These are phyloP conservation scores for Synchiropus splendidus DNA, from an alignment of 2,113 vertebrate species.

Conservation along the genomic window DNA sequence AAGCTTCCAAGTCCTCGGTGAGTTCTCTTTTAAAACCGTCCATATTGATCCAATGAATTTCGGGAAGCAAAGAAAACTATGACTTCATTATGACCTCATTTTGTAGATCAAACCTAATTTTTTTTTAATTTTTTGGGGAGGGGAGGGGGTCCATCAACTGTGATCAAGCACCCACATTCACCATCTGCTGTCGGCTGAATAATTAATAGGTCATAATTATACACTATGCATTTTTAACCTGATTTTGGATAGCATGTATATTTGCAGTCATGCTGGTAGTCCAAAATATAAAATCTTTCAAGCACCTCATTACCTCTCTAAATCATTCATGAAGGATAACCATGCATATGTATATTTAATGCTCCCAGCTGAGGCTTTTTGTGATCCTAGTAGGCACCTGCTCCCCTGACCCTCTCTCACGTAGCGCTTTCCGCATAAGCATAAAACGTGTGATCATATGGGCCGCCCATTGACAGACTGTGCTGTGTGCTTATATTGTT, in stretches of 20 bases:
- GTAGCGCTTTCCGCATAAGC: constrained; percentile 22
- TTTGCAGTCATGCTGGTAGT: constrained; percentile 21
- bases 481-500: constrained; percentile 29
- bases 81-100: constrained; percentile 4
- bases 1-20: constrained; percentile 93
- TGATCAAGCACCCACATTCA: constrained; percentile 38
- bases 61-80: too few relatives aligned
- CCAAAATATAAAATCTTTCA: constrained; percentile 37
- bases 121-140: constrained; percentile 11
- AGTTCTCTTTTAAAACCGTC: constrained; percentile 1
- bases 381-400: constrained; percentile 51
- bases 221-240: constrained; percentile 58
- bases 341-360: constrained; percentile 57
- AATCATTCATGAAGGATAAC: constrained; percentile 60
- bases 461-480: constrained; percentile 57
- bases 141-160: constrained; percentile 33
- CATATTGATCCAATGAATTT: not conserved
- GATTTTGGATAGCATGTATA: constrained; percentile 36
- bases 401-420: constrained; percentile 10
- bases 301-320: constrained; percentile 41
- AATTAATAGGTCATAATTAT: constrained; percentile 61
- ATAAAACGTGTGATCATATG: constrained; percentile 20
- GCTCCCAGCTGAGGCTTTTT: constrained; percentile 47
- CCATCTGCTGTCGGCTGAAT: constrained; percentile 58
- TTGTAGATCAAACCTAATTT: constrained; percentile 26